A percentile compares a stretch with the other conserved stretches of the same genome.
Evolutionary conservation across 2,888 invertebrate genomes (phyloP).

Genomic region (Hemistola chrysoprasaria): DNA sequence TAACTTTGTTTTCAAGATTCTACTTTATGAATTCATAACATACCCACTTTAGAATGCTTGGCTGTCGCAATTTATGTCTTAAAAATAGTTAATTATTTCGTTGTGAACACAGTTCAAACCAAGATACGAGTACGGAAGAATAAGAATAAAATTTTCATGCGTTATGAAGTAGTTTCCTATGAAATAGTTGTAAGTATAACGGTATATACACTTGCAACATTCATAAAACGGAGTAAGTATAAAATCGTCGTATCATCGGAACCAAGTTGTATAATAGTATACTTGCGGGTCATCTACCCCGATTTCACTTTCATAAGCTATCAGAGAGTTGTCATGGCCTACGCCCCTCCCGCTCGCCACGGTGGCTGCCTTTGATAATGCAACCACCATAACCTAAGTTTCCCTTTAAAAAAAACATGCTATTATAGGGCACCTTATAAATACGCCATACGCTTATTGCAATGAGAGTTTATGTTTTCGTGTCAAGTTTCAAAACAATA

Average conservation of each 20-base stretch:
- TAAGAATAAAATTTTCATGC: too few relatives aligned
- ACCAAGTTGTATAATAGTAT: conserved; percentile 17
- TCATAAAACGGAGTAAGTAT: not conserved
- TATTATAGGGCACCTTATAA: conserved; percentile 4
- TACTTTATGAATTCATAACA: too few relatives aligned
- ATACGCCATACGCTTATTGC: too few relatives aligned
- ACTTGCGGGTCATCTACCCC: conserved; percentile 41
- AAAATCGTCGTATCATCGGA: conserved; percentile 10
- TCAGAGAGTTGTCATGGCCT: conserved; percentile 61
- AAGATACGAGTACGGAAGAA: too few relatives aligned
- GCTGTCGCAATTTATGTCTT: too few relatives aligned
- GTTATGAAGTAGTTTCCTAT: too few relatives aligned
- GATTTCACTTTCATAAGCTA: conserved; percentile 65
- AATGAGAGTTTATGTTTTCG: conserved; percentile 2
- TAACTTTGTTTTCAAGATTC: too few relatives aligned
- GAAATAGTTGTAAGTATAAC: too few relatives aligned
- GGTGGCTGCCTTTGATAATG: conserved; percentile 52
- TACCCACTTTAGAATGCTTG: too few relatives aligned
- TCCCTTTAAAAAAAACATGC: conserved; percentile 48
- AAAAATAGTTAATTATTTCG: too few relatives aligned
- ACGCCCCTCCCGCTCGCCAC: conserved; percentile 28
- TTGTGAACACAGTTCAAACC: too few relatives aligned
- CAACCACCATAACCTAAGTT: conserved; percentile 51
- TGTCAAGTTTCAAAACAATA: not conserved
- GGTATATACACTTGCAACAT: too few relatives aligned